Evolutionary conservation across 2,888 invertebrate genomes (phyloP).

Genomic region (Cephus pygmeus): DNA sequence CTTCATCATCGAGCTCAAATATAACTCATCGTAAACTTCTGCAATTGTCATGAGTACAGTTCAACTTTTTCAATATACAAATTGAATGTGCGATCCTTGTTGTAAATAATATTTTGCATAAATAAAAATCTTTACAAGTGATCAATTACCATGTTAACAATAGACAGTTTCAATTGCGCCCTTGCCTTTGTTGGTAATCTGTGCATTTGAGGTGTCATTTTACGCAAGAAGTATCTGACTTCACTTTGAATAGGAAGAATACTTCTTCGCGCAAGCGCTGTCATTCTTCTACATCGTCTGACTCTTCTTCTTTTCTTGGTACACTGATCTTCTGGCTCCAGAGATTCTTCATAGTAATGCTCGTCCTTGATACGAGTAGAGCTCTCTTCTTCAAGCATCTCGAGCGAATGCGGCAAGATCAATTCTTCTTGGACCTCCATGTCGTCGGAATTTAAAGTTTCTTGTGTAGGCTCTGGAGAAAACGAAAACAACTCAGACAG

Average conservation of each 20-base stretch:
- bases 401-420: slow-evolving; percentile 27
- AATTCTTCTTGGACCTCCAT: slow-evolving; percentile 38
- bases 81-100: not conserved
- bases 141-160: slow-evolving; percentile 63
- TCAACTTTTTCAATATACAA: not conserved
- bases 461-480: slow-evolving; percentile 29
- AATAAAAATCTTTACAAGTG: slow-evolving; percentile 43
- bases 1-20: not conserved
- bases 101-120: not conserved
- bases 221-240: slow-evolving; percentile 52
- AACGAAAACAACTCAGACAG: slow-evolving; percentile 38
- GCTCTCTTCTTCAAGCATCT: slow-evolving; percentile 32
- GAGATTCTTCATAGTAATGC: slow-evolving; percentile 33
- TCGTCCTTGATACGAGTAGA: slow-evolving; percentile 29
- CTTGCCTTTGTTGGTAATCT: slow-evolving; percentile 57
- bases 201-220: slow-evolving; percentile 57
- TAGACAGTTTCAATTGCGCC: slow-evolving; percentile 58
- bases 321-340: slow-evolving; percentile 23
- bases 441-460: slow-evolving; percentile 25
- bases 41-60: not conserved
- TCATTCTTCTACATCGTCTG: slow-evolving; percentile 31
- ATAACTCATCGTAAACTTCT: not conserved
- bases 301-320: slow-evolving; percentile 20
- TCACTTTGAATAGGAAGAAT: slow-evolving; percentile 58
- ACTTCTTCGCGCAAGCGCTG: slow-evolving; percentile 49